Evolutionary conservation across 2,888 invertebrate genomes (phyloP), one percentile per base, ranked within the genome.

Genomic region (Trichogramma evanescens): DNA sequence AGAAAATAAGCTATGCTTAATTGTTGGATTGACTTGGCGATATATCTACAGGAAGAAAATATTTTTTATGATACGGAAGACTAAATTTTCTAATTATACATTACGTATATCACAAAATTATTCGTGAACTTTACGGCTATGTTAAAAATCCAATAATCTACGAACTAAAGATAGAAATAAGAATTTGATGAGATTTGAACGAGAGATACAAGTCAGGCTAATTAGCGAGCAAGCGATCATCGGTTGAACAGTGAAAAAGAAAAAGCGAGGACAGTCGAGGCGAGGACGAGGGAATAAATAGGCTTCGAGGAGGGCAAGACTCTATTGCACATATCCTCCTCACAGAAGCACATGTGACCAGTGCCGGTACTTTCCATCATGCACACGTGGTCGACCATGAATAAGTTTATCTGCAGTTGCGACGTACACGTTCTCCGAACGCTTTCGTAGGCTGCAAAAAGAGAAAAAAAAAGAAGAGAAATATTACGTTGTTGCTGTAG

Each of bases 361-460:
- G 89, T 93, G 83, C 94, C 93, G 85, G 92, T 92, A 87, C 94
- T 93, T 89, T 95, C 95, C 89, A 92, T 91, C 94, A 95, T 95
- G 88, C 95, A 95, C 83, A 95, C 95, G 84, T 95, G 95, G 82
- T 95, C 95, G 80, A 95, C 95, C 93, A 95, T 94, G 84, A 95
- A 95, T 75, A 95, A 84, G 82, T 95, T 95, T 82, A 95, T 95
- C 81, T 93, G 93, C 68, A 95, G 86, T 77, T 94, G 92, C 66
- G 93, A 90, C 62, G 94, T 95, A 81, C 95, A 95, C 70, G 94
- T 94, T 71, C 95, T 85, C 64, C 93, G 85, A 69, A 95, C 91
- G 72, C 91, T 92, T 81, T 93, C 93, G 82, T 91, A 93, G 64
- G 88, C 93, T 93, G 85, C 38, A 84, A 84, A 69, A 68, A 61